phyloP scores from a whole-genome alignment of 2,113 vertebrate genomes.

The Paradoxurus hermaphroditus region DNA sequence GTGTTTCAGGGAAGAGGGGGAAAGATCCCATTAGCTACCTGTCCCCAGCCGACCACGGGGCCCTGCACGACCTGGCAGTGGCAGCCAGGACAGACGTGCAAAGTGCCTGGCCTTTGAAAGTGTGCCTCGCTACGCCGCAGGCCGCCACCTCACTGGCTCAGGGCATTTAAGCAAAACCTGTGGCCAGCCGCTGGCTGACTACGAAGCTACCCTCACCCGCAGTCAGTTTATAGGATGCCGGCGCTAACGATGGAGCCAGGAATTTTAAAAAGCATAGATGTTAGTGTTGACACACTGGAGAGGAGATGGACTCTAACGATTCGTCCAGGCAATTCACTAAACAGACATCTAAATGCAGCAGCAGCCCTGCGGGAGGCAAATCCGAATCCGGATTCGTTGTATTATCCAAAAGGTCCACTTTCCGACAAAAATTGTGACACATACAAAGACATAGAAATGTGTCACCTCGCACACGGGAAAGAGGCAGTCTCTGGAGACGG shows the following conservation, averaged over 20 bases:
- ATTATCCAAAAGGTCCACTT: background rate
- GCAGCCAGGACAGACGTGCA: fast-evolving
- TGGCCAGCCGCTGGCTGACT: too few species aligned
- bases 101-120: background rate
- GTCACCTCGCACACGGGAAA: fast-evolving
- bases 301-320: background rate
- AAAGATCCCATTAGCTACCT: fast-evolving
- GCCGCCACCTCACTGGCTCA: background rate
- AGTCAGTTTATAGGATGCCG: background rate
- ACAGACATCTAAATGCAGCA: background rate
- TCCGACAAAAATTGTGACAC: background rate
- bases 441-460: background rate
- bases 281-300: background rate
- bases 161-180: background rate
- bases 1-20: fast-evolving
- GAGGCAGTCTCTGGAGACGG: too few species aligned
- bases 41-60: fast-evolving
- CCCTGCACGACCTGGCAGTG: background rate
- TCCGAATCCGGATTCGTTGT: background rate
- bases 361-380: background rate
- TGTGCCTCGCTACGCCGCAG: background rate
- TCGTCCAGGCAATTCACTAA: background rate
- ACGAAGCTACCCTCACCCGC: background rate
- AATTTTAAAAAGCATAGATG: background rate
- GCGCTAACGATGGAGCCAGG: background rate